Evolutionary conservation across 2,888 invertebrate species (phyloP), one percentile per base, ranked within the genome.

Genomic region (Polydrusus pterygomalis): DNA sequence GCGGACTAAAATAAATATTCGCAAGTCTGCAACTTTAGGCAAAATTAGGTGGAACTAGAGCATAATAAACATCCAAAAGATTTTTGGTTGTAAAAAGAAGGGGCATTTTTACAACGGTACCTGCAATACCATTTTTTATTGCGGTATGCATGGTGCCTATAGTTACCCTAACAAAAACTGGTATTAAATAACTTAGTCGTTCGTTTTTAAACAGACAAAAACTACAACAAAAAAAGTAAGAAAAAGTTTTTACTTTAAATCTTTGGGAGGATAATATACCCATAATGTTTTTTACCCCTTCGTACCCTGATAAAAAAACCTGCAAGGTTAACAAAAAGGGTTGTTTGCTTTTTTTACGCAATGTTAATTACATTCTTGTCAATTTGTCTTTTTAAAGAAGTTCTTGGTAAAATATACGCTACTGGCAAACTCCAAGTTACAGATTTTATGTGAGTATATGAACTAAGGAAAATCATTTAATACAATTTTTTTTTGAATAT

Each of bases 11-110:
- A 3, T 7, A 64, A 30, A 18, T 0, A 64, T 64, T 64, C 7
- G 47, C 47, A 64, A 64, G 25, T 34, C 30, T 64, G 64, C 64
- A 64, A 64, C 15, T 49, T 64, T 64, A 64, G 49, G 64, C 30
- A 64, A 64, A 64, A 64, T 64, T 64, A 64, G 64, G 30, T 47
- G 49, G 47, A 64, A 64, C 64, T 49, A 7, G 17, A 8, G 11
- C 47, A 34, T 18, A 64, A 34, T 64, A 64, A 49, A 63, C 17
- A 34, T 34, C 30, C 30, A 20, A 25, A 64, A 64, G 15, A 64
- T 64, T 49, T 64, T 64, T 64, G 10, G 45, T 30, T 30, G 11
- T 64, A 49, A 64, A 64, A 64, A 64, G 30, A 30, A 64, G 9
- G 34, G 47, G 3, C 17, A 13, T 47, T 45, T 64, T 64, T 64